Conservation (phyloP, 2,113 vertebrate species). For the Sapajus apella region DNA sequence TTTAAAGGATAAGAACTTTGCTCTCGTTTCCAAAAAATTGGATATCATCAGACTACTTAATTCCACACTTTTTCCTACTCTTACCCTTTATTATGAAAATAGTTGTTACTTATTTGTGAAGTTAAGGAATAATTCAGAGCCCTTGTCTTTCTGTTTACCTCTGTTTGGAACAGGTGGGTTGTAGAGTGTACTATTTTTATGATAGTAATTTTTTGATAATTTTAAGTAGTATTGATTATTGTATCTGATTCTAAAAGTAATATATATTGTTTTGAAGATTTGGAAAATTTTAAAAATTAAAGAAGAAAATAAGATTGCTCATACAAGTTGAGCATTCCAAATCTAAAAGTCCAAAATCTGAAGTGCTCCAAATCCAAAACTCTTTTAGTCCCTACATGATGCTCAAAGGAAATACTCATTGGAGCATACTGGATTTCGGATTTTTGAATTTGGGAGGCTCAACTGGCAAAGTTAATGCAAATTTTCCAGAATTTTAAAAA, state of each 20-base stretch:
- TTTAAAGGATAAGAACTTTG: neutral
- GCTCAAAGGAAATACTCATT: neutral
- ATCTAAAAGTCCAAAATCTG: neutral
- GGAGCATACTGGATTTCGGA: neutral
- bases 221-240: neutral
- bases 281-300: neutral
- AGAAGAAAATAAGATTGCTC: neutral
- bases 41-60: neutral
- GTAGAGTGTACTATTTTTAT: neutral
- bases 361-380: neutral
- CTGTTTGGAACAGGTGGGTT: neutral
- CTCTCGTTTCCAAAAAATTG: neutral
- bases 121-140: neutral
- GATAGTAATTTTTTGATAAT: neutral
- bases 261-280: neutral
- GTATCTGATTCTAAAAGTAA: neutral
- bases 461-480: neutral
- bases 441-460: neutral
- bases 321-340: neutral
- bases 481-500: neutral
- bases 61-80: neutral
- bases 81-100: rapidly evolving
- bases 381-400: neutral
- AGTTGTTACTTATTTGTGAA: neutral
- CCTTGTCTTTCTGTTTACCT: neutral